Conservation (phyloP, 2,888 invertebrate species). For the Amblyteles armatorius region DNA sequence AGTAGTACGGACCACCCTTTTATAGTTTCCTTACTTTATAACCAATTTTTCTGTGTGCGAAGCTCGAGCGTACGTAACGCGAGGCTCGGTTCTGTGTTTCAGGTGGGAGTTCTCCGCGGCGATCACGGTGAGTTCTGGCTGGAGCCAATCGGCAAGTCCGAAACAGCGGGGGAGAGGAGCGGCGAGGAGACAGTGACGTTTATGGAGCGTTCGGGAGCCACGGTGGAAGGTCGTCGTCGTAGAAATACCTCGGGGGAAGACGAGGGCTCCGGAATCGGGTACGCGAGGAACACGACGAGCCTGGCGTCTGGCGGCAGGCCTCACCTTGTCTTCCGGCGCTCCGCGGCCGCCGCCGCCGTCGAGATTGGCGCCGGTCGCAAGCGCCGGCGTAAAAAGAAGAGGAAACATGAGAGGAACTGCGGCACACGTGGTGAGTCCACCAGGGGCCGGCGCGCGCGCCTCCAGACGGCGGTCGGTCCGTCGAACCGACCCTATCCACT, state of each 20-base stretch:
- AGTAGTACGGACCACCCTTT: not conserved
- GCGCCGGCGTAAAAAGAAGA: conserved; percentile 83
- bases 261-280: conserved; percentile 53
- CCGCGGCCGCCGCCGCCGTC: conserved; percentile 67
- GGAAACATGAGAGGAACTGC: conserved; percentile 85
- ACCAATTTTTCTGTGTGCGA: conserved; percentile 28
- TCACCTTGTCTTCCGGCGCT: conserved; percentile 74
- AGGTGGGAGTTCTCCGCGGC: conserved; percentile 82
- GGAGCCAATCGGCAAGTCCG: conserved; percentile 79
- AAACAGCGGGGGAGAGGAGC: conserved; percentile 62
- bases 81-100: conserved; percentile 77
- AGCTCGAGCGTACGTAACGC: conserved; percentile 70
- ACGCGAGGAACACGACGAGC: conserved; percentile 63
- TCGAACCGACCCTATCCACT: not conserved
- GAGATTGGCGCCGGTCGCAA: conserved; percentile 73
- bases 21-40: not conserved
- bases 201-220: conserved; percentile 17
- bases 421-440: conserved; percentile 82
- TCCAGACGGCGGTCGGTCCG: not conserved
- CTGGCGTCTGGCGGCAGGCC: conserved; percentile 73
- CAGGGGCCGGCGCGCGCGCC: conserved; percentile 27
- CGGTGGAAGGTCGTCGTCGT: conserved; percentile 56
- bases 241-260: conserved; percentile 53
- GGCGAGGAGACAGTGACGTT: conserved; percentile 67
- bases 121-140: conserved; percentile 82